These are phyloP conservation scores for Hemicentrotus pulcherrimus DNA, from an alignment of 35 echinoderm and acorn worm species.

Conservation along the genomic window DNA sequence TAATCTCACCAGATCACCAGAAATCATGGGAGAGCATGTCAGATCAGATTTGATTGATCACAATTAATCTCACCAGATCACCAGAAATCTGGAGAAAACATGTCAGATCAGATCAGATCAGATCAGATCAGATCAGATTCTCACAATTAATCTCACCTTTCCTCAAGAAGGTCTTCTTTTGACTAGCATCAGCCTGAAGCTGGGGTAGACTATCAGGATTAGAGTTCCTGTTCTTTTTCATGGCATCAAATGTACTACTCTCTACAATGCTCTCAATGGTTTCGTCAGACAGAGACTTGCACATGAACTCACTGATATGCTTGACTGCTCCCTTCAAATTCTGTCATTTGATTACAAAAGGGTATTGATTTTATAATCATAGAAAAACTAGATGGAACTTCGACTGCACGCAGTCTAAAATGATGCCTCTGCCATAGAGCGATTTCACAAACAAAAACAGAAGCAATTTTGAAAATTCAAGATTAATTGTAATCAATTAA, in stretches of 20 bases:
- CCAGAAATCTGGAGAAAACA: too few relatives aligned
- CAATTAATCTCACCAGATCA: constrained; percentile 40
- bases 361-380: too few relatives aligned
- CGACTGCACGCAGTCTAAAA: too few relatives aligned
- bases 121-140: too few relatives aligned
- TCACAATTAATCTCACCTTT: constrained; percentile 50
- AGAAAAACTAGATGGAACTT: too few relatives aligned
- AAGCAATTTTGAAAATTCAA: too few relatives aligned
- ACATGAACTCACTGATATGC: constrained; percentile 63
- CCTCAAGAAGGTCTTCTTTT: constrained; percentile 50
- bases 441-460: too few relatives aligned
- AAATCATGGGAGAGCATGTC: too few relatives aligned
- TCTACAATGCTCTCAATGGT: constrained; percentile 46
- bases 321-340: constrained; percentile 53
- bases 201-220: constrained; percentile 52
- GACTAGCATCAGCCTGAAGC: background rate
- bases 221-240: constrained; percentile 63
- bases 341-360: background rate
- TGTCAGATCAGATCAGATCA: too few relatives aligned
- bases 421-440: too few relatives aligned
- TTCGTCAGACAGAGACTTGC: constrained; percentile 61
- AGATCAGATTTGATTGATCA: background rate
- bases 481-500: too few relatives aligned
- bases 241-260: constrained; percentile 43
- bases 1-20: constrained; percentile 47